Percentiles rank a stretch among this genome's conserved stretches.
phyloP scores from a whole-genome alignment of 2,797 vertebrate genomes.

The Protonibea diacanthus region DNA sequence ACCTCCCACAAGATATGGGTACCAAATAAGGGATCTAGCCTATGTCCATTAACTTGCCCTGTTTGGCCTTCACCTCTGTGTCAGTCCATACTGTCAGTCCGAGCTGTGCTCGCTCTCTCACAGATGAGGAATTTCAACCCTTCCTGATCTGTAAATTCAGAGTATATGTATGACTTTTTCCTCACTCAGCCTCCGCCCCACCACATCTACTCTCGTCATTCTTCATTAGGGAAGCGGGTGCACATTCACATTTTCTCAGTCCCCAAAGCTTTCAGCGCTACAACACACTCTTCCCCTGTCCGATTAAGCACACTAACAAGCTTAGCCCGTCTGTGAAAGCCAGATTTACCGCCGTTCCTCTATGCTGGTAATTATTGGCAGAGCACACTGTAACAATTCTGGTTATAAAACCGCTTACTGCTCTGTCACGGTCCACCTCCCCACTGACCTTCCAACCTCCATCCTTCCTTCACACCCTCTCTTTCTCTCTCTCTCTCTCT shows the following conservation, averaged over 20 bases:
- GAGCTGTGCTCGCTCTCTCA: conserved; percentile 27
- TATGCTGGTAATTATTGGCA: conserved; percentile 78
- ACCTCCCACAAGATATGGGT: neutral
- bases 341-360: conserved; percentile 75
- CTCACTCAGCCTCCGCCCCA: neutral
- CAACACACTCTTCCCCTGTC: conserved; percentile 77
- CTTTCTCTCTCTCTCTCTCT: conserved; percentile 15
- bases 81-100: neutral
- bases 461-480: conserved; percentile 51
- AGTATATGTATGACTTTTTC: conserved; percentile 47
- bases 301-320: conserved; percentile 82
- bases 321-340: conserved; percentile 78
- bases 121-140: conserved; percentile 63
- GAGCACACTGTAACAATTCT: conserved; percentile 75
- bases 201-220: conserved; percentile 36
- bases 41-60: neutral
- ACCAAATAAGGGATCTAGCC: conserved; percentile 18
- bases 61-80: conserved; percentile 9
- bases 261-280: conserved; percentile 56
- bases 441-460: conserved; percentile 58
- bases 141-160: conserved; percentile 46
- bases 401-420: conserved; percentile 74
- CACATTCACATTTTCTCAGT: conserved; percentile 67
- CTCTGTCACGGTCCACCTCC: conserved; percentile 75
- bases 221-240: conserved; percentile 51